Conservation (phyloP, 2,113 vertebrate genomes). For the Brienomyrus longianalis region DNA sequence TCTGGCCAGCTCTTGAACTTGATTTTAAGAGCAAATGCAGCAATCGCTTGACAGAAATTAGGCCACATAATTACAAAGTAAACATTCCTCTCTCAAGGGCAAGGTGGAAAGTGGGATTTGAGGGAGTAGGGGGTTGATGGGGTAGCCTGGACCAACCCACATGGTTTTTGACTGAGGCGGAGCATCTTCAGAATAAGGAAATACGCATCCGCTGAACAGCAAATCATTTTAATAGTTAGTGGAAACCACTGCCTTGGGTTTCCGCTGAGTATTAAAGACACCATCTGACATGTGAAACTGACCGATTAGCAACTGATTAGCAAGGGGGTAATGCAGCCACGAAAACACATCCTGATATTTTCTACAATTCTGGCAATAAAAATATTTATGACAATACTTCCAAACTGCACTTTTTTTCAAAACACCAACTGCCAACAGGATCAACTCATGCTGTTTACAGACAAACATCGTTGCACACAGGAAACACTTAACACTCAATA, state of each 20-base stretch:
- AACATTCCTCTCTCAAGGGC: constrained; percentile 46
- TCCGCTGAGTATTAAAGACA: background rate
- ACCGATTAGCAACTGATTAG: background rate
- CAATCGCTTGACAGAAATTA: constrained; percentile 42
- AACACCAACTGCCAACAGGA: background rate
- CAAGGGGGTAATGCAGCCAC: background rate
- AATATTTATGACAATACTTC: background rate
- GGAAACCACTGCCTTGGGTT: constrained; percentile 15
- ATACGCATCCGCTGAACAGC: constrained; percentile 7
- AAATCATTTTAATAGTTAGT: constrained; percentile 28
- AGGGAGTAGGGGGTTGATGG: constrained; percentile 40
- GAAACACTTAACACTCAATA: background rate
- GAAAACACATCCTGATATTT: background rate
- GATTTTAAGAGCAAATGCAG: constrained; percentile 46
- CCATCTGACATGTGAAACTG: background rate
- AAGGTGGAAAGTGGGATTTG: background rate
- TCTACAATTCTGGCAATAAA: background rate
- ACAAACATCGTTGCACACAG: background rate
- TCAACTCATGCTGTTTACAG: background rate
- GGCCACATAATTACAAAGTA: constrained; percentile 49
- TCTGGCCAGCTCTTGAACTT: constrained; percentile 27
- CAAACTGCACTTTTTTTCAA: background rate
- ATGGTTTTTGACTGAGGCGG: constrained; percentile 40
- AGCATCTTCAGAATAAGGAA: constrained; percentile 28
- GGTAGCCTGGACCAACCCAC: constrained; percentile 44